Base-by-base conservation (phyloP, 2,888 invertebrate genomes). In the Cephalotes varians region DNA sequence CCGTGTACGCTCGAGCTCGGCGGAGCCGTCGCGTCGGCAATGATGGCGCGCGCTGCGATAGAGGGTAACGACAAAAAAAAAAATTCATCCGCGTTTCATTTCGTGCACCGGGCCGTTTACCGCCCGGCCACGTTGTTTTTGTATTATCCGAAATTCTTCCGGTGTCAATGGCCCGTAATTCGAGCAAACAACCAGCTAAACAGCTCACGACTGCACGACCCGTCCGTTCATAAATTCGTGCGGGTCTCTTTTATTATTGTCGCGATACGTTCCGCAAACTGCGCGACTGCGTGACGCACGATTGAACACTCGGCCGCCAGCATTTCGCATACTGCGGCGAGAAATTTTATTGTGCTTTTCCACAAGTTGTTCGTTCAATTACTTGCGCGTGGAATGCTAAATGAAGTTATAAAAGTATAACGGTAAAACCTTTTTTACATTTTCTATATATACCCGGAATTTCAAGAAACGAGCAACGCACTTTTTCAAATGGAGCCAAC, bases 61-160 rank as follows among this genome's bases (percentile, higher is more conserved):
- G 40, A 56, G 73, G 62, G 62, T n/a, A 73, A 21, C 47, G 74
- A 31, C 58, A 74, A 51, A 37, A 84, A 47, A 83, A 84, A 82
- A 84, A 40, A 71, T 47, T 49, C 82, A 47, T 21, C 49, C 67
- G 69, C 58, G 71, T 84, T 84, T 64, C 44, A 71, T 72, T 71
- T 56, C 44, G 54, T 21, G 60, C 40, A 15, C 9, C 56, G 21
- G 18, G 15, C 37, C 47, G 49, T 54, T 74, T 25, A 34, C 31
- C 64, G 67, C 37, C 18, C 49, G 49, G 49, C 18, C 37, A 47
- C 54, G 74, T 85, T 85, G 80, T 82, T 82, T 64, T 25, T 62
- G 64, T 67, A 85, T 86, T 88, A 79, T 77, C 69, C 56, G 47
- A 37, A 81, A 77, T 85, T 85, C 79, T 67, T 77, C 44, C 80